These are phyloP conservation scores for Raja brachyura DNA, from an alignment of 2,113 vertebrate genomes.

Conservation along the genomic window DNA sequence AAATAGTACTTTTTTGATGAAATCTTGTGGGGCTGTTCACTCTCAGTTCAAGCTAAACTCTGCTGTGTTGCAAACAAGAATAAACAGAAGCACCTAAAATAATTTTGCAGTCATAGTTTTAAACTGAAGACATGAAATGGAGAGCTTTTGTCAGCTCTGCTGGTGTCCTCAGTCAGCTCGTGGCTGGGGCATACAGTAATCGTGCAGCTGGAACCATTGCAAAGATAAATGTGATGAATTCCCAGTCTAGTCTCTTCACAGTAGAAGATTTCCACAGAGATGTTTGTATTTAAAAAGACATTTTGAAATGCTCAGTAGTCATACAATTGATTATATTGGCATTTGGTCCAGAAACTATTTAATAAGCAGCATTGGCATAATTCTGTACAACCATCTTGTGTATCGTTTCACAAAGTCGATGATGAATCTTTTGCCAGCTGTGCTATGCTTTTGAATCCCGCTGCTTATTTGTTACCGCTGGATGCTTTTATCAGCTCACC, in stretches of 20 bases:
- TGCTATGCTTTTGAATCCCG: neutral
- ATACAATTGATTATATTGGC: neutral
- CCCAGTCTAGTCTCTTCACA: neutral
- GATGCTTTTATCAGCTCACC: neutral
- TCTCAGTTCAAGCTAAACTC: neutral
- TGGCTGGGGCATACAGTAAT: too few relatives aligned
- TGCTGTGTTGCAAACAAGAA: neutral
- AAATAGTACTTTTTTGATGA: neutral
- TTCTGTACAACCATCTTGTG: neutral
- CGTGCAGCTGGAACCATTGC: neutral
- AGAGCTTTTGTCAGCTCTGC: neutral
- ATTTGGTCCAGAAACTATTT: neutral
- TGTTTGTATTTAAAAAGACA: neutral
- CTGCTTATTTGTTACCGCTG: neutral
- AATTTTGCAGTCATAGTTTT: neutral
- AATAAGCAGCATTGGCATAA: neutral
- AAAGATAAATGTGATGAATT: neutral
- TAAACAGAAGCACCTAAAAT: slow-evolving; percentile 6
- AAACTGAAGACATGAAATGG: neutral
- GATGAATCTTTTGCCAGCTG: neutral
- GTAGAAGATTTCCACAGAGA: neutral
- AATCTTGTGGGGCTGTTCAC: neutral
- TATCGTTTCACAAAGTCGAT: neutral
- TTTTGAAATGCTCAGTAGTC: neutral
- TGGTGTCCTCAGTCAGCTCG: neutral